phyloP scores from a whole-genome alignment of 2,888 invertebrate species.

The Euplexia lucipara region DNA sequence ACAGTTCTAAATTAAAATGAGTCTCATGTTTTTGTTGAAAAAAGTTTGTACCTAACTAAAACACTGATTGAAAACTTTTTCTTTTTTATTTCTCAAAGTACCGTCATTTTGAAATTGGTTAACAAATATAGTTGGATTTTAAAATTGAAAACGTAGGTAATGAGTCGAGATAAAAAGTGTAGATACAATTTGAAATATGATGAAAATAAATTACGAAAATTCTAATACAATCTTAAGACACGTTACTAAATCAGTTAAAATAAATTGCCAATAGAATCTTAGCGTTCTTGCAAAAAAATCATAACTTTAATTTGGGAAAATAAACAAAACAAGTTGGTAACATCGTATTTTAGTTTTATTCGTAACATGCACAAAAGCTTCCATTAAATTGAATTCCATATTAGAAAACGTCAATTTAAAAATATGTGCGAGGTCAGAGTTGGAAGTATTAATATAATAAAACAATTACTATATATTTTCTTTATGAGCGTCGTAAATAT shows the following conservation, averaged over 20 bases:
- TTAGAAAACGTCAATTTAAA: conserved; percentile 38
- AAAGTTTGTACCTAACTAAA: not conserved
- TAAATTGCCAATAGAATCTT: not conserved
- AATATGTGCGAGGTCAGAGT: conserved; percentile 4
- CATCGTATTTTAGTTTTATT: conserved; percentile 26
- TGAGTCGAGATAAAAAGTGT: not conserved
- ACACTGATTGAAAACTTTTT: conserved; percentile 3
- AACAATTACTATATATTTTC: conserved; percentile 54
- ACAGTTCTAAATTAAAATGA: not conserved
- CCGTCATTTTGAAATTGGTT: not conserved
- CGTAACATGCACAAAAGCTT: not conserved
- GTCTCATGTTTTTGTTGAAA: not conserved
- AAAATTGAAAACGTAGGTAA: not conserved
- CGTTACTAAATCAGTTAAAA: not conserved
- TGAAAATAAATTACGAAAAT: not conserved
- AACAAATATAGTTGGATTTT: conserved; percentile 7
- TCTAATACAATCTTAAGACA: not conserved
- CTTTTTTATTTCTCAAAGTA: conserved; percentile 4
- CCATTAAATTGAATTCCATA: conserved; percentile 26
- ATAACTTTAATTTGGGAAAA: conserved; percentile 1
- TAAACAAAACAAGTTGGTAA: not conserved
- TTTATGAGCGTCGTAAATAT: conserved; percentile 52
- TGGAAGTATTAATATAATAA: conserved; percentile 38
- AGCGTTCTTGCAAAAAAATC: conserved; percentile 14
- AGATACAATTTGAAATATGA: not conserved